Evolutionary conservation across 2,888 invertebrate genomes (phyloP), one percentile per base, ranked within the genome.

Genomic region (Thera obeliscata): DNA sequence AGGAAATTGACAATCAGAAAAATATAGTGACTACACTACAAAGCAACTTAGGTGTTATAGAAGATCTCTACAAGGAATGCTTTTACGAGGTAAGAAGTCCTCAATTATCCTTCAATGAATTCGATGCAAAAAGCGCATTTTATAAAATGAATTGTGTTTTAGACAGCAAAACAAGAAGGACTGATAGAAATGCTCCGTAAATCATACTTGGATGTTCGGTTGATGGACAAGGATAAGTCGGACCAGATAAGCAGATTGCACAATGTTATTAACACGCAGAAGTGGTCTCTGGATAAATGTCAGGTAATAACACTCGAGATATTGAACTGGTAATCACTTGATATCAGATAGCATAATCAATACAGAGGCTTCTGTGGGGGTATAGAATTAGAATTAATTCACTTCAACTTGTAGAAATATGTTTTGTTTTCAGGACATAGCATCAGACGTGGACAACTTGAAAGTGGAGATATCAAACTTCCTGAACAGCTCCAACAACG

Each of bases 81-180:
- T 93, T 93, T 70, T 93, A 91, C 62, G 93, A 93, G 88, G 93
- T 93, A 74, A 87, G 87, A 12, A 36, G 59, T 56, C 8, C 36
- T 41, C 12, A 48, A 58, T 2, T 43, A 46, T 59, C 4, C n/a
- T 49, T 9, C 2, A 38, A 22, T 48, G 5, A 50, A n/a, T 7
- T n/a, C 36, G 11, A 49, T 36, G 12, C 11, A 3, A n/a, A 38
- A 52, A 22, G 5, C 9, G 4, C 12, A 46, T 0, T 6, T 59
- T 12, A 46, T 4, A 62, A n/a, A 12, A 12, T 49, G 11, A 6
- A 48, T 49, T 36, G 62, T 69, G 48, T 81, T 82, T 9, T 76
- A 90, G 93, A 84, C 88, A 3, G 92, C 88, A 3, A 90, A 90
- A 72, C 93, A 93, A 66, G 93, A 92, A 49, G 82, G 84, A 59